Percentiles rank a stretch among this genome's conserved stretches.
phyloP scores from a whole-genome alignment of 2,797 vertebrate species.

The Squalus acanthias region DNA sequence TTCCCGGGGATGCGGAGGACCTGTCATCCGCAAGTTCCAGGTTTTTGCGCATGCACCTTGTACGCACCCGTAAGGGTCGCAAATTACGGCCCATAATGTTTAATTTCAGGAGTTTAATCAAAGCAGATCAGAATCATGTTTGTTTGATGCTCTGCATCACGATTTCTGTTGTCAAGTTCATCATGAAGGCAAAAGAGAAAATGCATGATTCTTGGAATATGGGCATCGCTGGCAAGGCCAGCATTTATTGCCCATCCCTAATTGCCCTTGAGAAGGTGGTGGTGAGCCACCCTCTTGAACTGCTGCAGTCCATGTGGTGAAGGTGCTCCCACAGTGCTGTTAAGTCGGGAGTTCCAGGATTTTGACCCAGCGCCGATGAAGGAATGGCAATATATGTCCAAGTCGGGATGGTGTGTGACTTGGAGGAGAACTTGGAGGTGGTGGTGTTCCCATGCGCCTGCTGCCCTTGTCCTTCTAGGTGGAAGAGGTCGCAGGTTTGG shows the following conservation, averaged over 20 bases:
- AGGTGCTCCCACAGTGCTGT: background rate
- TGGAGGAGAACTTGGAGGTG: background rate
- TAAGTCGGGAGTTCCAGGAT: background rate
- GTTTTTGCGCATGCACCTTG: too few species aligned
- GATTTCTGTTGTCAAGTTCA: background rate
- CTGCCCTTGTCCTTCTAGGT: background rate
- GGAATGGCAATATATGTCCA: background rate
- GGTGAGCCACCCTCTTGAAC: background rate
- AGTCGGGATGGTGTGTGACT: background rate
- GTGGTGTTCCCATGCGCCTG: background rate
- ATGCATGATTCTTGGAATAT: background rate
- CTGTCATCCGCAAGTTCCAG: too few species aligned
- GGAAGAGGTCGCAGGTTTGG: background rate
- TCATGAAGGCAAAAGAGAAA: background rate
- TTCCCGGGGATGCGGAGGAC: too few species aligned
- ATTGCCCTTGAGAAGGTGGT: background rate
- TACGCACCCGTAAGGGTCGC: too few species aligned
- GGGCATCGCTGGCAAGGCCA: background rate
- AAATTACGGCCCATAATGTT: background rate
- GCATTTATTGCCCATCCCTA: background rate
- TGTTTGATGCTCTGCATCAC: background rate
- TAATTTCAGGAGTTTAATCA: background rate
- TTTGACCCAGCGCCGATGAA: background rate
- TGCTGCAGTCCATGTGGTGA: background rate
- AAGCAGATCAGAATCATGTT: background rate